These are phyloP conservation scores for Phalacrocorax carbo DNA, from an alignment of 2,113 vertebrate genomes.

Conservation along the genomic window DNA sequence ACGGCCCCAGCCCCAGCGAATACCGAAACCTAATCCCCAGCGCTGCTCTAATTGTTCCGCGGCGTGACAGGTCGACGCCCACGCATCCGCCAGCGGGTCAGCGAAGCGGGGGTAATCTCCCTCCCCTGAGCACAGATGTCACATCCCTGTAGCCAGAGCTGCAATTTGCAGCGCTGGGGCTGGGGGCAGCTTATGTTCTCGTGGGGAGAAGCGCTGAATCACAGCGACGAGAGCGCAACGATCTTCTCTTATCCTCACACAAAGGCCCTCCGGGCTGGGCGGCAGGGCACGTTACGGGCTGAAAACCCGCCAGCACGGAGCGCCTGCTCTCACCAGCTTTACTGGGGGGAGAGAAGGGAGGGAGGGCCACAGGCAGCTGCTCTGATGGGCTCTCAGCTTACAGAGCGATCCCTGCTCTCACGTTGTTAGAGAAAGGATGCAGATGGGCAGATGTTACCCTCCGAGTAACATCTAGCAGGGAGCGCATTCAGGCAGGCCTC, in stretches of 20 bases:
- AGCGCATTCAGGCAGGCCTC: background rate
- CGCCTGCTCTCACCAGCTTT: background rate
- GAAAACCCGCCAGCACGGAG: background rate
- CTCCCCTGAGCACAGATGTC: background rate
- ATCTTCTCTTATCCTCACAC: background rate
- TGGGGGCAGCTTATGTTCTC: background rate
- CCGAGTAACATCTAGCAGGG: background rate
- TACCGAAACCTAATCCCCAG: background rate
- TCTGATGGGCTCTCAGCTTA: fast-evolving
- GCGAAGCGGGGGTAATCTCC: background rate
- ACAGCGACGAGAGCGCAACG: fast-evolving
- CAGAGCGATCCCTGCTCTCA: background rate
- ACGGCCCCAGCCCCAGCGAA: background rate
- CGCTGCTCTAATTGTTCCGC: fast-evolving
- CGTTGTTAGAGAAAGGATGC: background rate
- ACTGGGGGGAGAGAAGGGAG: too few relatives aligned
- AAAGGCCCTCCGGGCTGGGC: background rate
- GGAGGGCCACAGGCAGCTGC: background rate
- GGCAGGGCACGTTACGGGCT: background rate
- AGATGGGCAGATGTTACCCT: background rate
- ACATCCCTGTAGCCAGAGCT: background rate
- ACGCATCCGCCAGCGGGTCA: fast-evolving
- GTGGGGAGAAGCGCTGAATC: background rate
- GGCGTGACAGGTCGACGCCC: background rate
- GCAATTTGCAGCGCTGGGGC: background rate